Base-by-base conservation (phyloP, 2,797 vertebrate species). In the Phoxinus dragarum region DNA sequence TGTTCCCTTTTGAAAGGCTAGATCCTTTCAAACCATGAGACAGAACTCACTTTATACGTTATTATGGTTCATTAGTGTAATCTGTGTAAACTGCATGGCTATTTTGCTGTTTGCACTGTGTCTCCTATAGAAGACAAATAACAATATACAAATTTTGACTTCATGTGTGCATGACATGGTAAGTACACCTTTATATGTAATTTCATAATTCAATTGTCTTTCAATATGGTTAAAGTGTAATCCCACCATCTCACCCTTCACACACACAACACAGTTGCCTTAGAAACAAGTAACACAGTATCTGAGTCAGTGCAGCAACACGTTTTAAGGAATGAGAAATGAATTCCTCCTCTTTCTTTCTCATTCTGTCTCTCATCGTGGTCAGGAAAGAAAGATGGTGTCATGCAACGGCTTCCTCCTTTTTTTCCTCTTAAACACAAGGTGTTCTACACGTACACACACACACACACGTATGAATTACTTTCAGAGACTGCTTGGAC, bases 401-500 rank as follows among this genome's bases (percentile, higher is more conserved):
- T 71, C 72, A 68, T 67, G 40, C 49, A 77, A 52, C 17, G 31
- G 79, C 61, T 80, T n/a, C 81, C 77, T 38, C 16, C 78, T 68
- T 44, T 75, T 77, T 61, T 71, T 27, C 38, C 12, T 68, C 49
- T 34, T 6, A 78, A 81, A 67, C 17, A 59, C 78, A 75, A 47
- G 44, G 40, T 74, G 69, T 36, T 71, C 78, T 76, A 78, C 73
- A 47, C 38, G 19, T 31, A 69, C 66, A 68, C 47, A 40, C 56
- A 40, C 40, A n/a, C 31, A 68, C 36, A 42, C 23, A 61, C 59
- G 4, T 19, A 67, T 38, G 14, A 49, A 36, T 82, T 71, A 27
- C 47, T 59, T 72, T 8, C 64, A 78, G 86, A 69, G 64, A 81
- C 61, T 56, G 52, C 64, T 87, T 78, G 68, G 47, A 85, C 82